Evolutionary conservation across 2,797 vertebrate genomes (phyloP), one percentile per base, ranked within the genome.

Genomic region (Sebastes miniatus): DNA sequence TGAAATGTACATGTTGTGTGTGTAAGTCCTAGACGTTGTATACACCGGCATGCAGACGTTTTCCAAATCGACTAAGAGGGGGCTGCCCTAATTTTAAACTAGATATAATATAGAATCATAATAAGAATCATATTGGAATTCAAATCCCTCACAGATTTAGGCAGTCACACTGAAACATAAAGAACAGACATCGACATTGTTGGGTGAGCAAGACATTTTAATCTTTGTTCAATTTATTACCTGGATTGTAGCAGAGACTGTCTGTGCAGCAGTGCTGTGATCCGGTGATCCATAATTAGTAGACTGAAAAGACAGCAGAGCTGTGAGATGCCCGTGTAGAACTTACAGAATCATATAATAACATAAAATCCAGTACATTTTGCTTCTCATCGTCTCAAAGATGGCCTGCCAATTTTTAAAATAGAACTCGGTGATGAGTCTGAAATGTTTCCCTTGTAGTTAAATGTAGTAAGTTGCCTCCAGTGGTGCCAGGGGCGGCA

Each of bases 391-490:
- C 20, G 25, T 74, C 39, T 43, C 8, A 52, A 43, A 62, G 4
- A 18, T 54, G 58, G 67, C 52, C 65, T 75, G 71, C n/a, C 70
- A 70, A 1, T 34, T 76, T 76, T 62, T 52, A 11, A 31, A 75
- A 62, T 52, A 36, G 16, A 59, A 59, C 62, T 77, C 24, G 24
- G 25, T 61, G 59, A 76, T 77, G 43, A 80, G 68, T 62, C 25
- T 66, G 79, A 81, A 47, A 65, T 63, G n/a, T 77, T 69, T 43
- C 31, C 25, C 72, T 56, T 64, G 29, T 65, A 77, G 68, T 81
- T 75, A 70, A 76, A 79, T 68, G 72, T 73, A 65, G 39, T 78
- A 43, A 39, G 25, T 67, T 81, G 77, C 87, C 71, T 87, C 73
- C 61, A 64, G 83, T 73, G 66, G 25, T 9, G 65, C 77, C 76